Evolutionary conservation across 2,113 vertebrate genomes (phyloP).

Genomic region (Fulica atra): DNA sequence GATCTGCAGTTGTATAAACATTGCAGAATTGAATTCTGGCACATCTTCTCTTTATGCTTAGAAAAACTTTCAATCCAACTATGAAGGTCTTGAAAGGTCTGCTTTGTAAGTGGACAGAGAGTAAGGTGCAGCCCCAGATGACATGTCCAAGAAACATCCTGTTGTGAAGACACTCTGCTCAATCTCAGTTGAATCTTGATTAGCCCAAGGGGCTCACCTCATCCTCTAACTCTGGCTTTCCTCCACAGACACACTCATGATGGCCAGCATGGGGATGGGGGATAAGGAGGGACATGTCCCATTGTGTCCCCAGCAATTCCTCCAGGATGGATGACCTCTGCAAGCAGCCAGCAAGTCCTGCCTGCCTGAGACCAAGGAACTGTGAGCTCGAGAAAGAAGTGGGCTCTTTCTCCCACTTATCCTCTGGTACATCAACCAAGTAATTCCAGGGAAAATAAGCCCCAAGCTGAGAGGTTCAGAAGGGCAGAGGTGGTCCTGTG

Average conservation of each 20-base stretch:
- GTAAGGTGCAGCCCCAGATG: neutral
- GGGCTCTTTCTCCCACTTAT: neutral
- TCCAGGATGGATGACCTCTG: neutral
- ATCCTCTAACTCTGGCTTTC: neutral
- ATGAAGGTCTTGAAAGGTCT: neutral
- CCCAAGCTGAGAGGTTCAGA: neutral
- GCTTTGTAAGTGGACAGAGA: neutral
- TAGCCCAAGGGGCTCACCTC: neutral
- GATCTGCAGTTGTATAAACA: neutral
- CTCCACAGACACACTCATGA: no score
- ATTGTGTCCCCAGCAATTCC: rapidly evolving
- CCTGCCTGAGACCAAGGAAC: neutral
- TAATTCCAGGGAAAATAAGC: neutral
- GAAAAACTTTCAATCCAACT: neutral
- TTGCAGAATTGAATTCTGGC: neutral
- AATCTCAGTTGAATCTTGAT: neutral
- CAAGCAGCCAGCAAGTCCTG: neutral
- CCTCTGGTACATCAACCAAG: neutral
- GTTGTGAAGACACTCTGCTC: neutral
- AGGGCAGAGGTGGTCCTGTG: neutral
- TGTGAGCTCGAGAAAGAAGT: neutral
- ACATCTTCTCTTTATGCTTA: neutral
- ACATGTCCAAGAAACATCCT: neutral
- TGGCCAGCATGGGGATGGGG: neutral
- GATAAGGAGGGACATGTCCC: neutral